Evolutionary conservation across 2,113 vertebrate species (phyloP).

Genomic region (Eonycteris spelaea): DNA sequence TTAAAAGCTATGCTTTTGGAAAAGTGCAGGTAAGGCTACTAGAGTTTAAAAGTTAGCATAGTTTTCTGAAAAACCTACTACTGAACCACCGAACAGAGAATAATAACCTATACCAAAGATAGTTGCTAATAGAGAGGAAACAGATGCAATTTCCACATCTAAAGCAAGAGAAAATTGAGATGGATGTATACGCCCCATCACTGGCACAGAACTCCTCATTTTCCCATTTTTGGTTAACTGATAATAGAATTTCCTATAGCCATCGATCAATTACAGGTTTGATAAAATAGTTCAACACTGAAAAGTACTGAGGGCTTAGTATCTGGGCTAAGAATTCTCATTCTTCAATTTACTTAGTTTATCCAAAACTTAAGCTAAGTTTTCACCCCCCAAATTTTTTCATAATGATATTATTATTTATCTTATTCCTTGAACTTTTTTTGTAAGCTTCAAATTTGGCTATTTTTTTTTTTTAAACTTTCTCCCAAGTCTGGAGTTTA

Average conservation of each 20-base stretch:
- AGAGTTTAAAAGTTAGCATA: neutral
- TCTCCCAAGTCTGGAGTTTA: neutral
- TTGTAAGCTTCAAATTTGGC: neutral
- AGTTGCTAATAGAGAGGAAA: neutral
- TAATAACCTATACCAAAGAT: neutral
- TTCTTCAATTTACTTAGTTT: neutral
- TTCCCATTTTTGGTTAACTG: neutral
- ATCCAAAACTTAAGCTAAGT: neutral
- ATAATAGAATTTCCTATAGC: neutral
- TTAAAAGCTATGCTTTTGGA: neutral
- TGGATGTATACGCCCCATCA: neutral
- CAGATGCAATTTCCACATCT: neutral
- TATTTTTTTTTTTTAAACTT: too few relatives aligned
- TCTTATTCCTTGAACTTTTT: neutral
- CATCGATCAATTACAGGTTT: neutral
- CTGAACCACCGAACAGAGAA: neutral
- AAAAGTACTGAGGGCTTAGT: neutral
- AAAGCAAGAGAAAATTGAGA: neutral
- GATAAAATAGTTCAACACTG: neutral
- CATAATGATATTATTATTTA: neutral
- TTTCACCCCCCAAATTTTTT: neutral
- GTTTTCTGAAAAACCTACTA: neutral
- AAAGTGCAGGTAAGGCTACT: neutral
- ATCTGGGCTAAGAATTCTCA: neutral
- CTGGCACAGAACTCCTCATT: neutral